Conservation (phyloP, 2,797 vertebrate genomes). For the Psittacula derbiana region DNA sequence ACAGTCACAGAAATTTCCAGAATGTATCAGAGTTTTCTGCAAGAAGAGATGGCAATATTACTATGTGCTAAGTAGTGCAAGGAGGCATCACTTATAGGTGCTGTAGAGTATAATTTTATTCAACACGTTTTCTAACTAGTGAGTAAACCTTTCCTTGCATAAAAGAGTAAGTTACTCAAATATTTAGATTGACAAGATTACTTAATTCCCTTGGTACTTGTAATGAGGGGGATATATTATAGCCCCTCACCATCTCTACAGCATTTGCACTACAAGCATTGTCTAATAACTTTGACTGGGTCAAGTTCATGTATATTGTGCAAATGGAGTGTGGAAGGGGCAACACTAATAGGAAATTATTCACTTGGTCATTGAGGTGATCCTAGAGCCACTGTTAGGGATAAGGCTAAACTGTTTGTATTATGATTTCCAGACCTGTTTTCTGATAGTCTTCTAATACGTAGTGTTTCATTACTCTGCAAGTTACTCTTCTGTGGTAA, state of each 20-base stretch:
- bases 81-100: fast-evolving
- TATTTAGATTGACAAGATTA: neutral
- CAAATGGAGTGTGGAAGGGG: neutral
- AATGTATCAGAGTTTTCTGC: neutral
- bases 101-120: neutral
- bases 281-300: neutral
- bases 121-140: neutral
- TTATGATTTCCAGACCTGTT: neutral
- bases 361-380: neutral
- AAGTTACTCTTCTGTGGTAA: neutral
- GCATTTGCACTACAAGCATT: neutral
- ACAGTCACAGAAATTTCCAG: neutral
- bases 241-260: neutral
- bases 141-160: neutral
- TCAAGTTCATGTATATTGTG: neutral
- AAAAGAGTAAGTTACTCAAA: neutral
- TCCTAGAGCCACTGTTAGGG: fast-evolving
- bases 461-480: neutral
- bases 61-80: neutral
- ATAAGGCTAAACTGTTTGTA: neutral
- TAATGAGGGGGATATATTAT: neutral
- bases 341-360: neutral
- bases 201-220: neutral
- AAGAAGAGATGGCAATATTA: neutral
- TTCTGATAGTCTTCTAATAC: neutral